Percentiles rank a stretch among this genome's conserved stretches.
These are phyloP conservation scores for Sussaba pulchella DNA, from an alignment of 2,888 invertebrate species.

Conservation along the genomic window DNA sequence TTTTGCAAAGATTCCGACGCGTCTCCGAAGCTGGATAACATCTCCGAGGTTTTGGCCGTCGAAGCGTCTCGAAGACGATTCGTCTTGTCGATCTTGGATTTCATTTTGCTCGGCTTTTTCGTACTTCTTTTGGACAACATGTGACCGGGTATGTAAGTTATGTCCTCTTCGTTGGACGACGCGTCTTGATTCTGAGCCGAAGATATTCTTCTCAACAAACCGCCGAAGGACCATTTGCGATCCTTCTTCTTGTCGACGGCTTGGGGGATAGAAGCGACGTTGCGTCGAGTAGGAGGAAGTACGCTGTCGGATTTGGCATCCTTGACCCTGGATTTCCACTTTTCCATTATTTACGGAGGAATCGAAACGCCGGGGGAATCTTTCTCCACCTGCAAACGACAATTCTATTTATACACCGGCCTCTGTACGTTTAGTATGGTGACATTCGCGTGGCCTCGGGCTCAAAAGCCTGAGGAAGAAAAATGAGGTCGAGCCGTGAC, in stretches of 20 bases:
- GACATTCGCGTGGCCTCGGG: background rate
- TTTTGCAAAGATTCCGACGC: background rate
- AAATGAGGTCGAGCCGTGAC: slow-evolving; percentile 55
- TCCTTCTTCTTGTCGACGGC: slow-evolving; percentile 86
- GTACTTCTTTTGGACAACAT: slow-evolving; percentile 67
- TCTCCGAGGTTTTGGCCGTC: background rate
- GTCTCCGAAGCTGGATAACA: background rate
- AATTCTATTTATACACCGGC: slow-evolving; percentile 45
- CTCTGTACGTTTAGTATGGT: no score
- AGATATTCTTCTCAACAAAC: slow-evolving; percentile 91
- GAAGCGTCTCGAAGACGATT: background rate
- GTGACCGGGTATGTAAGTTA: slow-evolving; percentile 71
- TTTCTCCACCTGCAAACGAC: slow-evolving; percentile 43
- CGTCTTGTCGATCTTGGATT: slow-evolving; percentile 46
- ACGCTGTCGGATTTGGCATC: slow-evolving; percentile 74
- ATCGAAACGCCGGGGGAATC: background rate
- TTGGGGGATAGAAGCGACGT: slow-evolving; percentile 63
- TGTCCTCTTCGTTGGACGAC: slow-evolving; percentile 86
- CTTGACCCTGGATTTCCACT: slow-evolving; percentile 73
- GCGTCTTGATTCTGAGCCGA: slow-evolving; percentile 87
- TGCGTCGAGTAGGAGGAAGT: slow-evolving; percentile 72
- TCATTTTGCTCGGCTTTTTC: slow-evolving; percentile 56
- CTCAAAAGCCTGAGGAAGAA: background rate
- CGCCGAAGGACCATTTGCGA: slow-evolving; percentile 93
- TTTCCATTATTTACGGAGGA: slow-evolving; percentile 76